Percentiles rank a stretch among this genome's conserved stretches.
These are phyloP conservation scores for Melipona beecheii DNA, from an alignment of 2,888 invertebrate genomes.

Conservation along the genomic window DNA sequence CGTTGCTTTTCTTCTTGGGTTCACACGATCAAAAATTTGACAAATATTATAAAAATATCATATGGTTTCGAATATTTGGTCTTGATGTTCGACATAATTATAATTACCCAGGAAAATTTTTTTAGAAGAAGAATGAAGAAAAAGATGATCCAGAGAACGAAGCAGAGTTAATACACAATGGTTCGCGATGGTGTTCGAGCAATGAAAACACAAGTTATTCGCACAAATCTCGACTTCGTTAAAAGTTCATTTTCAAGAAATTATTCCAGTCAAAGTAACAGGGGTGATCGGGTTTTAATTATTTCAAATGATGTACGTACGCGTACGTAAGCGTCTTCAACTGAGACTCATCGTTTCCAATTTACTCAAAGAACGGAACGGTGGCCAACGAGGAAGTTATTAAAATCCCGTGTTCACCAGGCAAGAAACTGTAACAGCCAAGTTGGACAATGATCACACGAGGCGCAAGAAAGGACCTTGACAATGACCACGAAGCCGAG, in stretches of 20 bases:
- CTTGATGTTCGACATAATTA: no score
- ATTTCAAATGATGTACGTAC: no score
- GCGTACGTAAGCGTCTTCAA: not conserved
- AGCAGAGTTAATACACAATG: not conserved
- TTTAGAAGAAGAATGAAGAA: not conserved
- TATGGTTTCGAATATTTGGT: no score
- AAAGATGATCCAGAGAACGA: not conserved
- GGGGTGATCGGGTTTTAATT: no score
- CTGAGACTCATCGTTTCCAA: not conserved
- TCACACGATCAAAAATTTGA: no score
- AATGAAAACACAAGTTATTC: no score
- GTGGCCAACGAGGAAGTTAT: conserved; percentile 13
- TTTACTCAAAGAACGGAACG: not conserved
- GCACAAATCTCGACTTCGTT: no score
- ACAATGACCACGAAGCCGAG: not conserved
- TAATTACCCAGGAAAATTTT: no score
- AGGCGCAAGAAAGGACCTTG: conserved; percentile 13
- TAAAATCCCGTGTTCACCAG: not conserved
- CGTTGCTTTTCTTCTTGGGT: no score
- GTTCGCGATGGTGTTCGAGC: not conserved
- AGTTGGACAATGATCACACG: not conserved
- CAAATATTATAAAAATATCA: no score
- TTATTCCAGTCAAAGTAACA: no score
- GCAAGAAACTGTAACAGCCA: conserved; percentile 7
- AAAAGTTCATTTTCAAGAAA: no score